Conservation (phyloP, 2,797 vertebrate species). For the Jordanella pulchra region DNA sequence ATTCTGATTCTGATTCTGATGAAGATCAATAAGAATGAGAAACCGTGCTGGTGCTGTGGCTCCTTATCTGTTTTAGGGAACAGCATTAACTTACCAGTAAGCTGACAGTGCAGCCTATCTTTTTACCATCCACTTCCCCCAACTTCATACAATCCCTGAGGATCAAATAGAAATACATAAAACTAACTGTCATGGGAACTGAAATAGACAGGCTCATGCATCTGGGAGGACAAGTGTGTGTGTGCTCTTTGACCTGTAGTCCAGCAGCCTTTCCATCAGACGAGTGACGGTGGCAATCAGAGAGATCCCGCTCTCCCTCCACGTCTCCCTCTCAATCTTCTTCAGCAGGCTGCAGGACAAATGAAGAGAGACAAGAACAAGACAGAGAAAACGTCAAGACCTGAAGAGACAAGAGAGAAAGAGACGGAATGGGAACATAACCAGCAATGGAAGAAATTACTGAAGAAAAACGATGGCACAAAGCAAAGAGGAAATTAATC, state of each 20-base stretch:
- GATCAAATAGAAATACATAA: slow-evolving; percentile 20
- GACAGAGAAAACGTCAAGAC: slow-evolving; percentile 33
- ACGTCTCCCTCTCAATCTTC: slow-evolving; percentile 99
- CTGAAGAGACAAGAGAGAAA: slow-evolving; percentile 6
- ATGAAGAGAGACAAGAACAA: slow-evolving; percentile 36
- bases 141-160: slow-evolving; percentile 97
- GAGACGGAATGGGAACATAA: slow-evolving; percentile 25
- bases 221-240: neutral
- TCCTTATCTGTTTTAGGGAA: neutral
- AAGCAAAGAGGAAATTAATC: slow-evolving; percentile 52
- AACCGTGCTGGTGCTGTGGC: too few species aligned
- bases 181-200: neutral
- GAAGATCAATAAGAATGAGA: too few species aligned
- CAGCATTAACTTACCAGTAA: slow-evolving; percentile 87
- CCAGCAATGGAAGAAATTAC: slow-evolving; percentile 30
- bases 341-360: slow-evolving; percentile 87
- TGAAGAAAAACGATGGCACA: slow-evolving; percentile 40
- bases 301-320: slow-evolving; percentile 97
- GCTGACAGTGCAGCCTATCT: slow-evolving; percentile 98
- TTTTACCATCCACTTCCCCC: slow-evolving; percentile 97
- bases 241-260: slow-evolving; percentile 86
- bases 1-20: too few species aligned
- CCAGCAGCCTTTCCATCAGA: slow-evolving; percentile 95
- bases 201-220: neutral
- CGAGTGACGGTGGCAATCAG: slow-evolving; percentile 97